Percentiles rank a stretch among this genome's conserved stretches.
phyloP scores from a whole-genome alignment of 2,888 invertebrate species.

The Stenodera caucasica region DNA sequence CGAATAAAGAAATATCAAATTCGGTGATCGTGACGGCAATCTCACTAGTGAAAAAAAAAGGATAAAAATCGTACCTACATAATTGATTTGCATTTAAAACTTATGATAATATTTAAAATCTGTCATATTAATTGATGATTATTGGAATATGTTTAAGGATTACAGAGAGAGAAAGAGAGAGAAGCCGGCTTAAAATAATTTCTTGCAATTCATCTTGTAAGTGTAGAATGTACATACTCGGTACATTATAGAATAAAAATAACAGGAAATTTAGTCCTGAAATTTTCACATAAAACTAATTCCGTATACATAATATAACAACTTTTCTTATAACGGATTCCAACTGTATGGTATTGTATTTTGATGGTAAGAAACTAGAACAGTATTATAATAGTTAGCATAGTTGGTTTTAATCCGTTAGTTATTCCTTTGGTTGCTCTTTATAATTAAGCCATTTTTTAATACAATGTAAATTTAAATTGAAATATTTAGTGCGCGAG shows the following conservation, averaged over 20 bases:
- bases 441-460: constrained; percentile 16
- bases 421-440: constrained; percentile 20
- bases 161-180: too few species aligned
- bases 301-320: not conserved
- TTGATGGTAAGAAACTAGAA: constrained; percentile 23
- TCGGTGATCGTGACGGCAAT: too few species aligned
- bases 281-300: constrained; percentile 19
- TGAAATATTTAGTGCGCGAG: constrained; percentile 21
- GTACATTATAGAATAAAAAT: not conserved
- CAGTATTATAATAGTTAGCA: constrained; percentile 12
- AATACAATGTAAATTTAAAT: constrained; percentile 7
- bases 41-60: too few species aligned
- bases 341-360: constrained; percentile 18
- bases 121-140: too few species aligned
- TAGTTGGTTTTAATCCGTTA: constrained; percentile 21
- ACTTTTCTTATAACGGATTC: constrained; percentile 19
- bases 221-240: too few species aligned
- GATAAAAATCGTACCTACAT: too few species aligned
- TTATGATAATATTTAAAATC: too few species aligned
- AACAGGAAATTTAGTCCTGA: not conserved
- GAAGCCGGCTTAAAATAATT: too few species aligned
- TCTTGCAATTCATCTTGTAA: too few species aligned
- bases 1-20: too few species aligned
- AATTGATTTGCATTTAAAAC: too few species aligned
- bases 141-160: too few species aligned